phyloP scores from a whole-genome alignment of 2,113 vertebrate species.

The Piprites chloris region DNA sequence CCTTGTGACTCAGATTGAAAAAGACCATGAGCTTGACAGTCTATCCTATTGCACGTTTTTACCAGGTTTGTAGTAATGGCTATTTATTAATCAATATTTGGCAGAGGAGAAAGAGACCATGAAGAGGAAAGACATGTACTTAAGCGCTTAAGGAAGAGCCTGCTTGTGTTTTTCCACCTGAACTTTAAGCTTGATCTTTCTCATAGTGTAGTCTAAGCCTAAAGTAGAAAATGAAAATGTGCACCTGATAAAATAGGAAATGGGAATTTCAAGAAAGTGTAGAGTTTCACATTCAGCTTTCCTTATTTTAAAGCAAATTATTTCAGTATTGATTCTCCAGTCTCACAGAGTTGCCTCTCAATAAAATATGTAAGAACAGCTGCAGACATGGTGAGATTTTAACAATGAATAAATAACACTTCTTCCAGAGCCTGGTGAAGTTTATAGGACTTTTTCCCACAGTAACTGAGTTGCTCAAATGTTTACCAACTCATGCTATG shows the following conservation, averaged over 20 bases:
- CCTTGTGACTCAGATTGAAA: not conserved
- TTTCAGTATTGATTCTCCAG: not conserved
- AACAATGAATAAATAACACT: constrained; percentile 48
- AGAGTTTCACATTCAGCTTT: not conserved
- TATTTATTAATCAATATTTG: not conserved
- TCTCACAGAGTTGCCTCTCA: not conserved
- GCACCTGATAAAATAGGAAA: constrained; percentile 22
- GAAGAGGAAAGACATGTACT: constrained; percentile 2
- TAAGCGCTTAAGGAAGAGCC: constrained; percentile 12
- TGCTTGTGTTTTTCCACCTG: constrained; percentile 21
- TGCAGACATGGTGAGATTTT: constrained; percentile 31
- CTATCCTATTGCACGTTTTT: not conserved
- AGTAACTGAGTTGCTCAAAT: constrained; percentile 11
- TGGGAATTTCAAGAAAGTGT: not conserved
- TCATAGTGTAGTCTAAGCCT: rapidly evolving
- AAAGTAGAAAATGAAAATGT: not conserved
- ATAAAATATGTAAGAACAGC: constrained; percentile 34
- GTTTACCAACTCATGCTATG: constrained; percentile 3
- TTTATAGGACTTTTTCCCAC: constrained; percentile 51
- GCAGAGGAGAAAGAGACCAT: constrained; percentile 2
- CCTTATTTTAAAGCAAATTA: not conserved
- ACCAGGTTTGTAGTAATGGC: not conserved
- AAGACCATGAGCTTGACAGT: not conserved
- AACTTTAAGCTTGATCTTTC: not conserved
- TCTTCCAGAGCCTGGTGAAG: constrained; percentile 7